Conservation (phyloP, 2,888 invertebrate species). For the Brachyptera risi region DNA sequence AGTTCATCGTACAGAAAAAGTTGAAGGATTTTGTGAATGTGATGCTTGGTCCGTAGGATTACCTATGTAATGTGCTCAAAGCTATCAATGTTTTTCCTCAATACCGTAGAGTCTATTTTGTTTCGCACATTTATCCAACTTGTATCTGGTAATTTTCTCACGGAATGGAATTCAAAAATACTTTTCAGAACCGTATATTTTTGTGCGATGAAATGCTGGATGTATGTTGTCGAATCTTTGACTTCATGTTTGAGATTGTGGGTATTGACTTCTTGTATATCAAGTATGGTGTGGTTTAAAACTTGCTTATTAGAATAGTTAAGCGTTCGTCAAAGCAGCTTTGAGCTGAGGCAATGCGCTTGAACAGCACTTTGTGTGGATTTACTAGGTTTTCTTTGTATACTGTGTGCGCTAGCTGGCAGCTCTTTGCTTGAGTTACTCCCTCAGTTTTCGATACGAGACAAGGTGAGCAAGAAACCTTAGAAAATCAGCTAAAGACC, state of each 20-base stretch:
- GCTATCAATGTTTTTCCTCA: not conserved
- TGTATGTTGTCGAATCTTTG: constrained; percentile 5
- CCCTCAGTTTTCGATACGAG: no score
- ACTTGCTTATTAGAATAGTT: constrained; percentile 6
- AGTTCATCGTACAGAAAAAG: not conserved
- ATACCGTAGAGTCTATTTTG: not conserved
- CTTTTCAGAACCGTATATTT: constrained; percentile 3
- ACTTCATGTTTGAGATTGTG: not conserved
- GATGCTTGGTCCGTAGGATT: constrained; percentile 18
- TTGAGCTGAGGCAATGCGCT: not conserved
- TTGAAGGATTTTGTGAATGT: not conserved
- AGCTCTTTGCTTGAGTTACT: not conserved
- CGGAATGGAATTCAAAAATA: not conserved
- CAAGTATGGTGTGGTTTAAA: not conserved
- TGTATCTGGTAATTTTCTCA: constrained; percentile 10
- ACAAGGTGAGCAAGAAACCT: not conserved
- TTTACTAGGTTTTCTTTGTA: constrained; percentile 16
- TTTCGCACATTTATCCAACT: not conserved
- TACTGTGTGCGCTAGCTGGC: not conserved
- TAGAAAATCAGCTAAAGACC: no score
- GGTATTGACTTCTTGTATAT: constrained; percentile 18
- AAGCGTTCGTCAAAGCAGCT: constrained; percentile 10
- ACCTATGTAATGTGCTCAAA: not conserved
- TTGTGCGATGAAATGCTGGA: not conserved
- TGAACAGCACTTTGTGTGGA: not conserved